Base-by-base conservation (phyloP, 2,888 invertebrate species). In the Leistus spinibarbis region DNA sequence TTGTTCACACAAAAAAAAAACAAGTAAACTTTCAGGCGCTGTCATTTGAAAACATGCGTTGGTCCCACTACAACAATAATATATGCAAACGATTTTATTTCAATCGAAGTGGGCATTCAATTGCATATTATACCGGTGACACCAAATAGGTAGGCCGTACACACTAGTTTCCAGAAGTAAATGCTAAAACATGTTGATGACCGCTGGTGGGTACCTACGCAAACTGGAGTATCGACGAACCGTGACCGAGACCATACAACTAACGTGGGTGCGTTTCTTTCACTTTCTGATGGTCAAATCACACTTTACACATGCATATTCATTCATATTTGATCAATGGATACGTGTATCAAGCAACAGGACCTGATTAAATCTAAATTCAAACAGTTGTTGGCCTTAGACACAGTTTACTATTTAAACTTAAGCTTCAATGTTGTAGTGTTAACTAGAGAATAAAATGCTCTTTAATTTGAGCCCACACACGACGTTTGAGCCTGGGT, bases 71-170 rank as follows among this genome's bases (percentile, higher is more conserved):
- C 66, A 56, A 65, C 65, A 72, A 72, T 65, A 19, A 40, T 72
- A 72, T 27, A 72, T 72, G 72, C 65, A 72, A 72, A 72, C 72
- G 57, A 71, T 72, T 64, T 24, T 40, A 20, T 71, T 71, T 71
- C 71, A 71, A 60, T 63, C 54, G 24, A 62, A 64, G 72, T 72
- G 72, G 72, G 72, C 27, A 17, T 40, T 65, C 57, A 66, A n/a
- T 40, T 66, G 65, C 72, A 72, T 65, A 40, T 40, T 10, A 10
- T 40, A 40, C 40, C 1, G 13, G 40, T 40, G 40, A 13, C 40
- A 40, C 40, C 40, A 4, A 40, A 40, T 40, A 7, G 40, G 40
- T 40, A 1, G 40, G 3, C 13, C 40, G 40, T 40, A 40, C 40
- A 2, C 40, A 40, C 40, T 24, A 7, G 24, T 10, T 10, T 10